These are phyloP conservation scores for Mellivora capensis DNA, from an alignment of 2,113 vertebrate genomes.

Conservation along the genomic window DNA sequence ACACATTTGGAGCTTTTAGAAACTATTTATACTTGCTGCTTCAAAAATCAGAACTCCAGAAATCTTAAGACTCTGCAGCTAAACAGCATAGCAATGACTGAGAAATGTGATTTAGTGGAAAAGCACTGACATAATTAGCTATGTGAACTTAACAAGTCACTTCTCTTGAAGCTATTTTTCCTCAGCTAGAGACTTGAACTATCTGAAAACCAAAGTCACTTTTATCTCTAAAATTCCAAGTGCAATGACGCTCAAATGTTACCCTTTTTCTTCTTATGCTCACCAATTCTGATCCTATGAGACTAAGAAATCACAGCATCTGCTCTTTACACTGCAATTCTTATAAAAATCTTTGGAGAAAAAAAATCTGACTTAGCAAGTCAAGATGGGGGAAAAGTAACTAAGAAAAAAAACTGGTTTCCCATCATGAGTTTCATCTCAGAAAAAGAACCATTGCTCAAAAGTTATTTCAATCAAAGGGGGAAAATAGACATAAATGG, in stretches of 20 bases:
- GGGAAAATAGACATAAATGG: background rate
- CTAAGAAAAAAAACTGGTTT: background rate
- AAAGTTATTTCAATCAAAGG: background rate
- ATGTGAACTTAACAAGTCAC: background rate
- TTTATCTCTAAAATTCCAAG: constrained; percentile 20
- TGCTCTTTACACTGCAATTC: background rate
- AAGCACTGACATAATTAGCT: background rate
- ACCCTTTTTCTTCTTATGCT: background rate
- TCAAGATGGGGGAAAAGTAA: background rate
- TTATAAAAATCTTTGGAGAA: background rate
- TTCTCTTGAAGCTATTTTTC: constrained; percentile 25
- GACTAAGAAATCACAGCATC: background rate
- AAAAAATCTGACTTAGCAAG: background rate
- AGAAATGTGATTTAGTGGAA: background rate
- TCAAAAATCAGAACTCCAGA: constrained; percentile 43
- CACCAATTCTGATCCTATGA: background rate
- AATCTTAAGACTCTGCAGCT: constrained; percentile 16
- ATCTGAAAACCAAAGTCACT: background rate
- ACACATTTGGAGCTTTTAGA: constrained; percentile 6
- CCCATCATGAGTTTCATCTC: background rate
- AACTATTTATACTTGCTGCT: constrained; percentile 31
- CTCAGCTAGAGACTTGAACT: background rate
- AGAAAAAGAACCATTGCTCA: background rate
- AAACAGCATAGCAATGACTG: background rate
- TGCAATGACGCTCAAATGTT: background rate